These are phyloP conservation scores for Ennomos erosarius DNA, from an alignment of 2,888 invertebrate genomes.

Conservation along the genomic window DNA sequence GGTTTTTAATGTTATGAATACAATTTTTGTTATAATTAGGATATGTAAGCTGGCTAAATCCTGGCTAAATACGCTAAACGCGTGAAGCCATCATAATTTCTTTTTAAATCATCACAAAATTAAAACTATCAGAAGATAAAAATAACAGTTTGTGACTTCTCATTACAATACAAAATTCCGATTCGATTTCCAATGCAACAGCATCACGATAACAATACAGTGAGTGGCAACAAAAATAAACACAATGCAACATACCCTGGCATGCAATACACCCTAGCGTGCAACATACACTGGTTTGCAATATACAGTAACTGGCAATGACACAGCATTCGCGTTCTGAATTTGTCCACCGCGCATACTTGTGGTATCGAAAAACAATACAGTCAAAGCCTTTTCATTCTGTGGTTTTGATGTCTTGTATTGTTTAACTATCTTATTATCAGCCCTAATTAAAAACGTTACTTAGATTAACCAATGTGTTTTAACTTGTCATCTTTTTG, in stretches of 20 bases:
- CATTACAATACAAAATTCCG: conserved; percentile 8
- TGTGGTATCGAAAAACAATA: conserved; percentile 22
- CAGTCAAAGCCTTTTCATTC: conserved; percentile 3
- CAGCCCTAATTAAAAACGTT: too few species aligned
- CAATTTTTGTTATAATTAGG: too few species aligned
- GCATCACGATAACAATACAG: conserved; percentile 12
- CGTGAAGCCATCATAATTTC: too few species aligned
- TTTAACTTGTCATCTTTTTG: too few species aligned
- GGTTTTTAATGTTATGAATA: too few species aligned
- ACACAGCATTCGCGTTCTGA: conserved; percentile 11
- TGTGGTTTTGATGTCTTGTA: conserved; percentile 3
- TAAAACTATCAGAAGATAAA: too few species aligned
- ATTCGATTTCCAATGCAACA: conserved; percentile 16
- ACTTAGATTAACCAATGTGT: too few species aligned
- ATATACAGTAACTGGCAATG: conserved; percentile 5
- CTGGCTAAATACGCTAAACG: too few species aligned
- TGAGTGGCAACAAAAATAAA: conserved; percentile 7
- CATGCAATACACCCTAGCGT: not conserved
- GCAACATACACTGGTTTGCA: conserved; percentile 4
- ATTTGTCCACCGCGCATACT: conserved; percentile 13
- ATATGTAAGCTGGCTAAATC: too few species aligned
- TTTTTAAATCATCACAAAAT: too few species aligned
- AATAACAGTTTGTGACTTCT: not conserved
- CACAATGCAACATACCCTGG: not conserved
- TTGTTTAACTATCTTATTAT: too few species aligned